These are phyloP conservation scores for Calliopum simillimum DNA, from an alignment of 2,888 invertebrate genomes.

Conservation along the genomic window DNA sequence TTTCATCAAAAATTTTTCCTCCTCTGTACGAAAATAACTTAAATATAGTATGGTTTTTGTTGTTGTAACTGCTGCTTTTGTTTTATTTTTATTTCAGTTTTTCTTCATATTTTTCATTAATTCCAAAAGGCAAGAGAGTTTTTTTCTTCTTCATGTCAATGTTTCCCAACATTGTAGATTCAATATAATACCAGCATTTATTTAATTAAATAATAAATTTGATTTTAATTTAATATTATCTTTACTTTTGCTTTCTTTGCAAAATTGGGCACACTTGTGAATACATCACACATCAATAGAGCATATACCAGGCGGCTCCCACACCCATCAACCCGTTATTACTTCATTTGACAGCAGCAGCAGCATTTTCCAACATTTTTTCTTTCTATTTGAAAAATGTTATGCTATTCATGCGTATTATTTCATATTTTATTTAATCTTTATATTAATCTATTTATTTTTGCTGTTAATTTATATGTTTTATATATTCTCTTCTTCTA, in stretches of 20 bases:
- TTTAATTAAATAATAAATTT: conserved; percentile 10
- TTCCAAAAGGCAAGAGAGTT: conserved; percentile 5
- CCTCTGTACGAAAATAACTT: conserved; percentile 45
- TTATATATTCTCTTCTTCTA: no score
- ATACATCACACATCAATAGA: conserved; percentile 13
- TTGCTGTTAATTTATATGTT: no score
- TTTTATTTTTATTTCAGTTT: conserved; percentile 5
- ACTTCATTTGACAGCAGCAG: no score
- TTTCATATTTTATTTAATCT: no score
- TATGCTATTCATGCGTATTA: no score
- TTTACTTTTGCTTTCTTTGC: conserved; percentile 3
- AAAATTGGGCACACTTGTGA: not conserved
- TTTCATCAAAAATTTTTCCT: conserved; percentile 4
- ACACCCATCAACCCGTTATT: no score
- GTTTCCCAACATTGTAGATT: no score
- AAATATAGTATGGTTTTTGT: conserved; percentile 38
- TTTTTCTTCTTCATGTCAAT: no score
- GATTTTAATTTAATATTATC: conserved; percentile 25
- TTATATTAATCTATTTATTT: no score
- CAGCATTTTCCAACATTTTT: no score
- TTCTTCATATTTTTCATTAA: conserved; percentile 11
- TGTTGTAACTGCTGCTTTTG: conserved; percentile 32
- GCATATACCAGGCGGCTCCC: conserved; percentile 15
- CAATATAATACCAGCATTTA: no score
- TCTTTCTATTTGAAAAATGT: no score